phyloP scores from a whole-genome alignment of 2,797 vertebrate genomes.

The Protonibea diacanthus region DNA sequence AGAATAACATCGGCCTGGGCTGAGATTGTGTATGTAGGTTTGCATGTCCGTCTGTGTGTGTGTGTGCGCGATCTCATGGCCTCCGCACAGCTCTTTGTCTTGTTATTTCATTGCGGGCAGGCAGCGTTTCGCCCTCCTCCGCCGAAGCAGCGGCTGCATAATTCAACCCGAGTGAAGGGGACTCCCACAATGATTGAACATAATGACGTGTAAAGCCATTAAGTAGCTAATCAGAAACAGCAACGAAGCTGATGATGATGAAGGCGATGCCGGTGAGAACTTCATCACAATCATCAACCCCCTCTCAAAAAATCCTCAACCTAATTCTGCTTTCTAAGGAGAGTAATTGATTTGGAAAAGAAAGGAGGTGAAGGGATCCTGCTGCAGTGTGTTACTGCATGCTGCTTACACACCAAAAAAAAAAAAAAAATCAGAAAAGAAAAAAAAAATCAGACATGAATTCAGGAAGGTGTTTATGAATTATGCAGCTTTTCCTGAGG shows the following conservation, averaged over 20 bases:
- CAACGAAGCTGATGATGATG: constrained; percentile 69
- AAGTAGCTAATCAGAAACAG: constrained; percentile 74
- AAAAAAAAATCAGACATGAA: background rate
- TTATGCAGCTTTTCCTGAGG: constrained; percentile 29
- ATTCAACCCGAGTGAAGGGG: constrained; percentile 48
- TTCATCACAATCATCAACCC: constrained; percentile 42
- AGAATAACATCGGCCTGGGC: background rate
- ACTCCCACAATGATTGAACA: constrained; percentile 72
- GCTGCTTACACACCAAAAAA: background rate
- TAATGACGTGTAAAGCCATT: constrained; percentile 80
- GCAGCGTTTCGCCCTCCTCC: background rate
- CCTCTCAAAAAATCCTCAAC: background rate
- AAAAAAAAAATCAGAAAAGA: background rate
- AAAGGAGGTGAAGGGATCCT: constrained; percentile 5
- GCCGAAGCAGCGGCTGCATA: constrained; percentile 38
- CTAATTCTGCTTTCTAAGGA: constrained; percentile 12
- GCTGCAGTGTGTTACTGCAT: constrained; percentile 19
- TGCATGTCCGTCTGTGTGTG: background rate
- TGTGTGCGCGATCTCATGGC: background rate
- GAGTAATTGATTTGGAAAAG: constrained; percentile 28
- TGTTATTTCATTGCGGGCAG: constrained; percentile 9
- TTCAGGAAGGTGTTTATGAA: constrained; percentile 31
- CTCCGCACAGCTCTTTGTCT: constrained; percentile 28
- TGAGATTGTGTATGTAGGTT: background rate
- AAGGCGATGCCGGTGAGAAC: constrained; percentile 55